These are phyloP conservation scores for Keiferia lycopersicella DNA, from an alignment of 2,888 invertebrate species.

Conservation along the genomic window DNA sequence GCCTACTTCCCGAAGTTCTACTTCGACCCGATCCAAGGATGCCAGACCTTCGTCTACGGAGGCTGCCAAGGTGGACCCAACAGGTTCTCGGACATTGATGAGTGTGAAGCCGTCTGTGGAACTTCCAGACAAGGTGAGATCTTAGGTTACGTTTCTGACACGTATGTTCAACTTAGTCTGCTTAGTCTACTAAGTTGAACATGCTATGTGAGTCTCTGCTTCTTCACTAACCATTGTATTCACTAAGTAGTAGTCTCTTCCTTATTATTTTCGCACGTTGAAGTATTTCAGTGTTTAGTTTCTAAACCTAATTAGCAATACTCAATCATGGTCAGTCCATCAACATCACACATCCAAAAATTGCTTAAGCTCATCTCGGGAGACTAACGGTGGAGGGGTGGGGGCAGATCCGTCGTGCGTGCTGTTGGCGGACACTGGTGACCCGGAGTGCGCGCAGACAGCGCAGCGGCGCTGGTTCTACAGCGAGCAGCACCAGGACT, in stretches of 20 bases:
- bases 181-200: not conserved
- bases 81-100: constrained; percentile 87
- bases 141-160: not conserved
- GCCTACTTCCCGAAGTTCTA: constrained; percentile 85
- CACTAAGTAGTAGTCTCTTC: not conserved
- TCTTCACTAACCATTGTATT: constrained; percentile 13
- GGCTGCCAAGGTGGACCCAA: constrained; percentile 94
- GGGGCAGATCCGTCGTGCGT: constrained; percentile 61
- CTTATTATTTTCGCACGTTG: not conserved
- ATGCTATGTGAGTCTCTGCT: not conserved
- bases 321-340: not conserved
- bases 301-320: not conserved
- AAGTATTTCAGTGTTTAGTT: not conserved
- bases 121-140: constrained; percentile 55
- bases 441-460: constrained; percentile 40
- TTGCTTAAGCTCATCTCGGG: constrained; percentile 25
- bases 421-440: constrained; percentile 48
- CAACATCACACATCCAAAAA: constrained; percentile 19
- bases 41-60: constrained; percentile 87
- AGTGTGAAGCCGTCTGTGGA: constrained; percentile 87
- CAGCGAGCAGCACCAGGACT: constrained; percentile 84
- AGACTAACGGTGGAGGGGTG: constrained; percentile 42
- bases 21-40: constrained; percentile 83
- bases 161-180: not conserved
- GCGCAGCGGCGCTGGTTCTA: constrained; percentile 87